Conservation (phyloP, 2,113 vertebrate genomes). For the Melospiza melodia region DNA sequence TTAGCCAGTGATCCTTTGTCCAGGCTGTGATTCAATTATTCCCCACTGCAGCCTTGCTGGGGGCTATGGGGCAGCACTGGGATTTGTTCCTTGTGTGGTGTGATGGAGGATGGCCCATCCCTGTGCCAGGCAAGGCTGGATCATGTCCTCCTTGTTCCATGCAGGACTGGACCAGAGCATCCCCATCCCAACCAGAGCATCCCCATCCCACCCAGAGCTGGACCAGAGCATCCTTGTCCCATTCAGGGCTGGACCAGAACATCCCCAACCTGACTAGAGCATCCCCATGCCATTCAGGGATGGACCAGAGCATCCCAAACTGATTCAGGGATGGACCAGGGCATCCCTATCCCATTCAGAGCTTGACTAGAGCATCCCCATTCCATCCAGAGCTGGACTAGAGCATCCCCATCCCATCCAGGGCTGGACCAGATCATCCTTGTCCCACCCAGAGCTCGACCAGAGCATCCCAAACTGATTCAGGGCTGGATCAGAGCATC, state of each 20-base stretch:
- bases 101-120: background rate
- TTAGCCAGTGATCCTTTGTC: background rate
- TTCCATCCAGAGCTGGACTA: too few species aligned
- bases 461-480: too few species aligned
- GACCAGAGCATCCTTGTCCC: too few species aligned
- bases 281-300: background rate
- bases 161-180: too few species aligned
- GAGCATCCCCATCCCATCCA: too few species aligned
- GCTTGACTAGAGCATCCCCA: too few species aligned
- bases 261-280: too few species aligned
- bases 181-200: background rate
- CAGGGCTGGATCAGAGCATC: background rate
- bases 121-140: background rate
- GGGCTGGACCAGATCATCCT: too few species aligned
- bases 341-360: rapidly evolving
- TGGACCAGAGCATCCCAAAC: too few species aligned
- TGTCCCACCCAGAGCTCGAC: too few species aligned
- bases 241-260: rapidly evolving
- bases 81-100: rapidly evolving
- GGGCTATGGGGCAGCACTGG: background rate
- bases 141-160: background rate
- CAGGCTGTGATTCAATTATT: background rate
- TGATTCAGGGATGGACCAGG: rapidly evolving
- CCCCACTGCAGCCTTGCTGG: background rate
- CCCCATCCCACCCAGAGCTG: background rate